These are phyloP conservation scores for Microchirus variegatus DNA, from an alignment of 2,797 vertebrate genomes.

Conservation along the genomic window DNA sequence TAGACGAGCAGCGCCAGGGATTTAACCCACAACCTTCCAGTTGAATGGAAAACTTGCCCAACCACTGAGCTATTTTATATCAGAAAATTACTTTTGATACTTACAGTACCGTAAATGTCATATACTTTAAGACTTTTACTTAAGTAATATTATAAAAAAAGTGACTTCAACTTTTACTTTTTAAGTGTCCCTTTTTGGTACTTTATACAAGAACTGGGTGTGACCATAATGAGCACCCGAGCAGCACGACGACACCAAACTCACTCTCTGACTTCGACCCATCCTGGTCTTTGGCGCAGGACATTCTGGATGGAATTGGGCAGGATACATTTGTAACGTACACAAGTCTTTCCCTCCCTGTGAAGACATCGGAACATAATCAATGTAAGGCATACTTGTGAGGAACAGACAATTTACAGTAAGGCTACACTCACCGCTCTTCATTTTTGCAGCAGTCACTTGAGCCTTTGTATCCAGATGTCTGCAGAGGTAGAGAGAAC, in stretches of 20 bases:
- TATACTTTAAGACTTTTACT: no score
- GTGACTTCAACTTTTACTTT: no score
- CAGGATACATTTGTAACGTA: conserved; percentile 86
- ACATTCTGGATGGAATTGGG: conserved; percentile 87
- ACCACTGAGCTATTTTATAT: no score
- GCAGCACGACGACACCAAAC: conserved; percentile 58
- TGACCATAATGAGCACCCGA: neutral
- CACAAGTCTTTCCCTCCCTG: conserved; percentile 71
- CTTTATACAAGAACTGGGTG: no score
- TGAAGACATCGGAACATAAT: conserved; percentile 10
- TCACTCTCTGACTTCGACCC: conserved; percentile 93
- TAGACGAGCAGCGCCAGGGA: no score
- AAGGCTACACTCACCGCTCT: conserved; percentile 68
- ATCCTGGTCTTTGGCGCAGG: conserved; percentile 85
- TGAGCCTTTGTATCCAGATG: conserved; percentile 60
- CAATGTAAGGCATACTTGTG: neutral
- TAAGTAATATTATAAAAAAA: no score
- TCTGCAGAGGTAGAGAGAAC: conserved; percentile 53
- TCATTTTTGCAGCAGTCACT: conserved; percentile 61
- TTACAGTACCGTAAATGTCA: no score
- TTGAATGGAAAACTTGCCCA: no score
- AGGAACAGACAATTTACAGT: neutral
- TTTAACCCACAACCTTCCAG: no score
- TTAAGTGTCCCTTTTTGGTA: no score
- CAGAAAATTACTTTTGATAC: no score